Base-by-base conservation (phyloP, 2,113 vertebrate genomes). In the Grus americana region DNA sequence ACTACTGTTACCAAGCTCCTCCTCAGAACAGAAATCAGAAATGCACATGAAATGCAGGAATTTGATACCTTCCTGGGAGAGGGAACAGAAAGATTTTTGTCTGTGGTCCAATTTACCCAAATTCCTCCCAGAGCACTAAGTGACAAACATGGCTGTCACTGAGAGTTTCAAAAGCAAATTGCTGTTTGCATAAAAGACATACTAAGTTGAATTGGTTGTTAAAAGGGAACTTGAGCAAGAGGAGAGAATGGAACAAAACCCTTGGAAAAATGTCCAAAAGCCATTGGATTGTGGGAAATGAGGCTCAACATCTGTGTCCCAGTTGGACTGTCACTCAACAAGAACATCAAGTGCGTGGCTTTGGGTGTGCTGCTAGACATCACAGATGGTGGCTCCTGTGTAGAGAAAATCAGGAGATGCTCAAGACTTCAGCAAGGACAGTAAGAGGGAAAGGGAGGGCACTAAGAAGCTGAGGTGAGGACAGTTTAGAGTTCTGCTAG, bases 261-360 rank as follows among this genome's bases (percentile, higher is more conserved):
- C 54, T 73, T 79, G 42, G 84, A 88, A 92, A 91, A 92, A 57
- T 67, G 63, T 91, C 67, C 84, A 66, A 62, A 92, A 93, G 34
- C 73, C 66, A 79, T 84, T 4, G 46, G 29, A 46, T 21, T 94
- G 74, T 76, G 78, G 62, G 89, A 93, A 89, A 66, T 30, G 30
- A 87, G 58, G 44, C 63, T 92, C 71, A 79, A 83, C 87, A 90
- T 96, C 94, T 93, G 80, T 73, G 73, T 82, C 66, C 55, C 10
- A 17, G 30, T 71, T 84, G 86, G 89, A 73, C 52, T 92, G 54
- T 91, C 58, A 52, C 21, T 93, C 3, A 6, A 62, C 40, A 75
- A 7, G n/a, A 91, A 65, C 38, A 58, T 61, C n/a, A 81, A 89
- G 55, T 7, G 5, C 3, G 1, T 4, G 2, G 66, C 49, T 94